phyloP scores from a whole-genome alignment of 1,140 invertebrate genomes.

The Drosophila auraria region DNA sequence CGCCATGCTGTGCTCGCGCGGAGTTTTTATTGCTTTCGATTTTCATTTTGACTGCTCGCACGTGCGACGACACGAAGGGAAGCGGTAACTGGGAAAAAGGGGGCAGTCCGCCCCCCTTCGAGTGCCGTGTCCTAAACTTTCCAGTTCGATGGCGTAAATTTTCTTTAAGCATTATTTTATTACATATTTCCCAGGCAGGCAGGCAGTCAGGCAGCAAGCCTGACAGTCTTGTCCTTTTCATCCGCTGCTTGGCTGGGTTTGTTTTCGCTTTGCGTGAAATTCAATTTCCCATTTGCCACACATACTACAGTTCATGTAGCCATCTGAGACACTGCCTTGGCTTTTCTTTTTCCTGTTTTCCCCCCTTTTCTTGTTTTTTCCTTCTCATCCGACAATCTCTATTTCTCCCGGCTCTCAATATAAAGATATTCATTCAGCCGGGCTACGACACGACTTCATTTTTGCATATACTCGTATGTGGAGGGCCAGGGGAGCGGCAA shows the following conservation, averaged over 20 bases:
- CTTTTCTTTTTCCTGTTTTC: constrained; percentile 2
- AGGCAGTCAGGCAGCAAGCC: constrained; percentile 13
- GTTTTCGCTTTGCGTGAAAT: constrained; percentile 78
- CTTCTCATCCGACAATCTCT: constrained; percentile 14
- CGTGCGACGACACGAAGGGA: constrained; percentile 60
- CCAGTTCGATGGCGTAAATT: constrained; percentile 75
- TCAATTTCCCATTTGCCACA: constrained; percentile 78
- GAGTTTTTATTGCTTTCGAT: constrained; percentile 81
- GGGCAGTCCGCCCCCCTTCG: constrained; percentile 10
- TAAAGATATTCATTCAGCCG: constrained; percentile 57
- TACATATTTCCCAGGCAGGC: constrained; percentile 56
- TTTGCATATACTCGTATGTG: constrained; percentile 46
- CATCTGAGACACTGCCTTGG: constrained; percentile 19
- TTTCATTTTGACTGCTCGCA: constrained; percentile 78
- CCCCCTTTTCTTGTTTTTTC: not conserved
- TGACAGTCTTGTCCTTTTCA: constrained; percentile 31
- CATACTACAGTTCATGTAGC: constrained; percentile 44
- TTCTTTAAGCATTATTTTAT: constrained; percentile 80
- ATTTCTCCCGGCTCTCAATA: constrained; percentile 46
- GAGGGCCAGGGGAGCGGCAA: constrained; percentile 12
- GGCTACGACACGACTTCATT: constrained; percentile 41
- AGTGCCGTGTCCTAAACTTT: constrained; percentile 60
- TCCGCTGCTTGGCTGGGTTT: constrained; percentile 64
- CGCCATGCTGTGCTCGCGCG: constrained; percentile 50
- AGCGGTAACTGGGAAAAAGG: constrained; percentile 7